Evolutionary conservation across 2,888 invertebrate genomes (phyloP).

Genomic region (Ceriagrion tenellum): DNA sequence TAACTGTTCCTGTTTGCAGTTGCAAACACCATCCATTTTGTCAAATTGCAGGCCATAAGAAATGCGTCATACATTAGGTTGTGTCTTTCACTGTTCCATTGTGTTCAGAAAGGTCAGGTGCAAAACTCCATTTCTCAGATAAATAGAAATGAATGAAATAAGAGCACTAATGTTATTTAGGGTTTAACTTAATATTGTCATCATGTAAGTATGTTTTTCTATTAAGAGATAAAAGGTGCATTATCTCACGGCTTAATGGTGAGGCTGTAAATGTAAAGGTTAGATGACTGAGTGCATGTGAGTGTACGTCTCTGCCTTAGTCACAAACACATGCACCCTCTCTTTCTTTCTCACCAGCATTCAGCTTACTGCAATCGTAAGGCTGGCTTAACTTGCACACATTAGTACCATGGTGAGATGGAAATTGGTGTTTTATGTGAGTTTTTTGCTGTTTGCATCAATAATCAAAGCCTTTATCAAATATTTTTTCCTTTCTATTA

Average conservation of each 20-base stretch:
- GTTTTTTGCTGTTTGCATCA: neutral
- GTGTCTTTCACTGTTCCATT: constrained; percentile 65
- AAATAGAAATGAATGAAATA: constrained; percentile 11
- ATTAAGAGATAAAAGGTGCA: constrained; percentile 25
- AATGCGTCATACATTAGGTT: constrained; percentile 48
- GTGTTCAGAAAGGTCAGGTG: constrained; percentile 62
- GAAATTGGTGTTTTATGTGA: neutral
- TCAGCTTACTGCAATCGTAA: neutral
- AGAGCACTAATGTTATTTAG: constrained; percentile 43
- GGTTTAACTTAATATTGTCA: constrained; percentile 38
- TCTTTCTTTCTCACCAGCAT: neutral
- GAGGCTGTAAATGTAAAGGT: constrained; percentile 48
- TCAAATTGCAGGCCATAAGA: constrained; percentile 52
- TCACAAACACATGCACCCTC: neutral
- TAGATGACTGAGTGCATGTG: constrained; percentile 41
- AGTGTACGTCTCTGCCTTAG: constrained; percentile 8
- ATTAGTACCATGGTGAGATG: neutral
- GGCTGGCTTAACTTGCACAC: neutral
- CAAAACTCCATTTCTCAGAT: constrained; percentile 45
- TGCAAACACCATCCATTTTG: constrained; percentile 58
- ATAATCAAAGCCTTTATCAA: neutral
- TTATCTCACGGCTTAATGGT: constrained; percentile 43
- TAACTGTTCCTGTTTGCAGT: constrained; percentile 57
- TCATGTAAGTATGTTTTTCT: constrained; percentile 57
- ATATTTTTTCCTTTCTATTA: neutral